Base-by-base conservation (phyloP, 2,797 vertebrate species). In the Anguilla anguilla region DNA sequence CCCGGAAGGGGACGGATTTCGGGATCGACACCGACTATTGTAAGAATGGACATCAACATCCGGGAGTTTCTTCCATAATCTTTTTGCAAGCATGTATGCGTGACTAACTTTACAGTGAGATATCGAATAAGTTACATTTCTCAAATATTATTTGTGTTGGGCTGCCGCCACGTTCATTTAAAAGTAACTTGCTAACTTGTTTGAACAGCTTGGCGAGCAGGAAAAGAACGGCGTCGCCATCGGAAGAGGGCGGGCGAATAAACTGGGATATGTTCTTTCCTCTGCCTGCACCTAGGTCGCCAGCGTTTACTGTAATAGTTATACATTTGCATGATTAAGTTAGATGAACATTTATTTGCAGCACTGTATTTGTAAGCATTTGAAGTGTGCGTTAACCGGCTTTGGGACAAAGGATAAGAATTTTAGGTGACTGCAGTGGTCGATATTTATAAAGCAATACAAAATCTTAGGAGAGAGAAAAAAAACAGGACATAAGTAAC, bases 1-100 rank as follows among this genome's bases (percentile, higher is more conserved):
- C 86, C 89, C 89, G 89, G 89, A 89, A 89, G 81, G 84, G 86
- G 84, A 86, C 88, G 69, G 83, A 84, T 85, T 85, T 84, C 83
- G 61, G 59, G 35, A 59, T 64, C 59, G 35, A 84, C 59, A 43
- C 35, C n/a, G 61, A 49, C 84, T 51, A 57, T 31, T 39, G 87
- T 35, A 43, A 61, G 61, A 84, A 83, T 82, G 17, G 81, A 39
- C 81, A 84, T 61, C 87, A 77, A 88, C 87, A 88, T 88, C 87
- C 87, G 87, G 87, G 64, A 74, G n/a, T 84, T 86, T 17, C 19
- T 82, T 4, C 43, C 17, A 51, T 59, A 59, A 59, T 59, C 57
- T 19, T 17, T 59, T 59, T 59, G 57, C 2, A 59, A 59, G 17
- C 57, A 59, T 4, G 57, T 4, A 59, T 59, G 57, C 17, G 57